Evolutionary conservation across 2,113 vertebrate genomes (phyloP).

Genomic region (Zosterops japonicus): DNA sequence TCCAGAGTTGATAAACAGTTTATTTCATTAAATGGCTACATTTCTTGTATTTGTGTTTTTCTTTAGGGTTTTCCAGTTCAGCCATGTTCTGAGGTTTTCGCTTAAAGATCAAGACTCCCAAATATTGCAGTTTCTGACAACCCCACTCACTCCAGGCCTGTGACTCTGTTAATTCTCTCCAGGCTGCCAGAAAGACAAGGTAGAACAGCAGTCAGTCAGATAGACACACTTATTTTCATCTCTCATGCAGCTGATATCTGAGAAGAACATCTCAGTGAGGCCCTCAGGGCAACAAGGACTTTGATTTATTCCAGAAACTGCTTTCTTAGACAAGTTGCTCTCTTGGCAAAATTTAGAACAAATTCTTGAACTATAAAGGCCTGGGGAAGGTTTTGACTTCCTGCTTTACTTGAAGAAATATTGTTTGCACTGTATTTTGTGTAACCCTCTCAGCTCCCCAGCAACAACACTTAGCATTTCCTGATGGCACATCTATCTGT

Average conservation of each 20-base stretch:
- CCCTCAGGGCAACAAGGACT: slow-evolving; percentile 20
- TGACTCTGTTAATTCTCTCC: not conserved
- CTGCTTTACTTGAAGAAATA: not conserved
- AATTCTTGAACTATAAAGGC: not conserved
- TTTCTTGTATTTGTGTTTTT: not conserved
- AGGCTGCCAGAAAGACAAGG: not conserved
- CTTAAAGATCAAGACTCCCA: not conserved
- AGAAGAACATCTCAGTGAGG: slow-evolving; percentile 29
- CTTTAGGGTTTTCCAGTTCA: not conserved
- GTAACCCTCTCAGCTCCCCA: not conserved
- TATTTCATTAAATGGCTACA: not conserved
- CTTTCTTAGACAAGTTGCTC: slow-evolving; percentile 18
- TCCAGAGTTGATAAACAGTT: not conserved
- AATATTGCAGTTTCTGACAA: not conserved
- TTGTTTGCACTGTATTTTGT: not conserved
- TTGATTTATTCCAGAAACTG: slow-evolving; percentile 51
- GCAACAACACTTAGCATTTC: not conserved
- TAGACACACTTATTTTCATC: slow-evolving; percentile 6
- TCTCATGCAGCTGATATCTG: not conserved
- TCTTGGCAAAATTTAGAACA: slow-evolving; percentile 1
- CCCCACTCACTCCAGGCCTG: not conserved
- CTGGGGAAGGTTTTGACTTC: not conserved
- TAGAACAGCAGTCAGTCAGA: not conserved
- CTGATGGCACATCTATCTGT: not conserved
- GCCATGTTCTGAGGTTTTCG: not conserved